Percentiles rank a stretch among this genome's conserved stretches.
phyloP scores from a whole-genome alignment of 1,140 invertebrate species.

The Magallana gigas region DNA sequence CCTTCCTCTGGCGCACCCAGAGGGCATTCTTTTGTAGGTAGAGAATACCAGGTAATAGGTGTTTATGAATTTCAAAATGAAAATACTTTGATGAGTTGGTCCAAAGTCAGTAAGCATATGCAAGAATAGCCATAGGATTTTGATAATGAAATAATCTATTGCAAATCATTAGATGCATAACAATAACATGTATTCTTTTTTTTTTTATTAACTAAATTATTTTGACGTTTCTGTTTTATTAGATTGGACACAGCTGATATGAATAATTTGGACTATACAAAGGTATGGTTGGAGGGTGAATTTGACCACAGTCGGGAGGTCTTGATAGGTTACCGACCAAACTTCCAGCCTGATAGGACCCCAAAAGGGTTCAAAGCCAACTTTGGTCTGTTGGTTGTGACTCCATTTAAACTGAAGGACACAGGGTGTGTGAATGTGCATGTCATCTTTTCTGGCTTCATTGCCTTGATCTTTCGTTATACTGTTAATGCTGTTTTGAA shows the following conservation, averaged over 20 bases:
- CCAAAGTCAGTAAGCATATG: too few species aligned
- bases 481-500: too few species aligned
- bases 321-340: background rate
- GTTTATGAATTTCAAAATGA: too few species aligned
- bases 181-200: too few species aligned
- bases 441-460: background rate
- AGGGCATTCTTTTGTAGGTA: too few species aligned
- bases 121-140: too few species aligned
- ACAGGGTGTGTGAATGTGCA: background rate
- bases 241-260: background rate
- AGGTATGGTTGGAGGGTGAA: slow-evolving; percentile 8
- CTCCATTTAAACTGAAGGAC: slow-evolving; percentile 16
- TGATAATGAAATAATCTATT: too few species aligned
- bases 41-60: too few species aligned
- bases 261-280: slow-evolving; percentile 6
- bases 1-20: too few species aligned
- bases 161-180: too few species aligned
- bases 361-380: slow-evolving; percentile 11
- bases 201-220: background rate
- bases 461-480: too few species aligned
- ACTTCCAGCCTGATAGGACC: slow-evolving; percentile 9
- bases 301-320: slow-evolving; percentile 2
- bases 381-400: background rate
- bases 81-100: too few species aligned
- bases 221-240: background rate